Conservation (phyloP, 1,140 invertebrate genomes). For the Trichonephila clavata region DNA sequence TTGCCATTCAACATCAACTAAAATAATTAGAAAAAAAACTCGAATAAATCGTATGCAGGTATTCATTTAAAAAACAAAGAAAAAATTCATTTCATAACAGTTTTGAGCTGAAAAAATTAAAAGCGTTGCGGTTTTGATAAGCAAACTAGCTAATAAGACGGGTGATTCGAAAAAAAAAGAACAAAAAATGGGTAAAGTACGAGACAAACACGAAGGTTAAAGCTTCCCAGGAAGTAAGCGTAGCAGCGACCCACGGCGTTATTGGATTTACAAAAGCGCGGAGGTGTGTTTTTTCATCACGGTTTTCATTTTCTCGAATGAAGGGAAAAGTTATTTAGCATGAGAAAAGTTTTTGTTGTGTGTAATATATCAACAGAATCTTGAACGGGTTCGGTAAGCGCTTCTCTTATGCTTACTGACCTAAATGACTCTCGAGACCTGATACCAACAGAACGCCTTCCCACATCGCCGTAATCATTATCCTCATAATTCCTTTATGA, state of each 20-base stretch:
- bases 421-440: conserved; percentile 34
- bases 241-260: not conserved
- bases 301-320: not conserved
- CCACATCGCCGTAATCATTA: conserved; percentile 11
- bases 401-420: not conserved
- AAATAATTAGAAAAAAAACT: not conserved
- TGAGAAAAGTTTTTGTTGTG: not conserved
- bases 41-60: not conserved
- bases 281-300: conserved; percentile 16
- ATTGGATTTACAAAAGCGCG: not conserved
- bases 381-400: not conserved
- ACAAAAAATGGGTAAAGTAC: not conserved
- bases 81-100: not conserved
- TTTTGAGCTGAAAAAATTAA: not conserved
- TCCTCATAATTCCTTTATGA: not conserved
- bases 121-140: not conserved
- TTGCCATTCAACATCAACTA: not conserved
- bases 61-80: not conserved
- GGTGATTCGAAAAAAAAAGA: not conserved
- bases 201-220: not conserved
- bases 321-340: not conserved
- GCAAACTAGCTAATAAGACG: not conserved
- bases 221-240: not conserved
- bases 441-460: conserved; percentile 62
- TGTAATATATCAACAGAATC: not conserved